Conservation (phyloP, 2,113 vertebrate genomes). For the Hemiprocne comata region DNA sequence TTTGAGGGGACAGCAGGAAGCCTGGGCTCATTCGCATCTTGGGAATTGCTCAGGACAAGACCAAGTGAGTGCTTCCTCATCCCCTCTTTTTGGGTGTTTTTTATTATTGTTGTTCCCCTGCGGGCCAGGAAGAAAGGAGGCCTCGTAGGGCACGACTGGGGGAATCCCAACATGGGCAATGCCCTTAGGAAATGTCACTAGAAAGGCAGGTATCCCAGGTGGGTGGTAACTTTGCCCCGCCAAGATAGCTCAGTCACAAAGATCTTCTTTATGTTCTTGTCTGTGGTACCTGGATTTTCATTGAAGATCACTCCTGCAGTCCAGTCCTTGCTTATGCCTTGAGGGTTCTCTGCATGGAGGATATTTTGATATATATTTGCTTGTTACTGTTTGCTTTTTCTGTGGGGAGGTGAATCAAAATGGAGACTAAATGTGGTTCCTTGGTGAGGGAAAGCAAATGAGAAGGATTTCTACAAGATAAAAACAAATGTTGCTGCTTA, state of each 20-base stretch:
- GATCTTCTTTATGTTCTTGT: neutral
- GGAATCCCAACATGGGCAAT: neutral
- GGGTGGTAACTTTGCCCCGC: neutral
- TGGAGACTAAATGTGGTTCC: neutral
- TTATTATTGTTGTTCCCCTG: neutral
- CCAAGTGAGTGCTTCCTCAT: slow-evolving; percentile 41
- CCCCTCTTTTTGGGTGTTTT: neutral
- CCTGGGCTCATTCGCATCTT: neutral
- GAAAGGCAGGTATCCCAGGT: neutral
- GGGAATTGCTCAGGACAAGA: slow-evolving; percentile 43
- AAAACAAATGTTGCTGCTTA: neutral
- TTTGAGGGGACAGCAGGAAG: slow-evolving; percentile 55
- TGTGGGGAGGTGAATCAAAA: neutral
- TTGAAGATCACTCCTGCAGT: neutral
- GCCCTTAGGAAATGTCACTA: neutral
- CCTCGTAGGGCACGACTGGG: neutral
- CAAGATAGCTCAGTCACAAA: neutral
- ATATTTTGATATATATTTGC: neutral
- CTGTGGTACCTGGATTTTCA: neutral
- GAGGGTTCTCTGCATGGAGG: neutral
- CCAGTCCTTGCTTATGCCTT: neutral
- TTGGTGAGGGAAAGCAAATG: neutral
- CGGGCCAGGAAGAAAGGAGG: neutral
- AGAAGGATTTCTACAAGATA: neutral
- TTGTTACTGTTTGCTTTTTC: neutral